These are phyloP conservation scores for Tragelaphus strepsiceros DNA, from an alignment of 2,113 vertebrate genomes.

Conservation along the genomic window DNA sequence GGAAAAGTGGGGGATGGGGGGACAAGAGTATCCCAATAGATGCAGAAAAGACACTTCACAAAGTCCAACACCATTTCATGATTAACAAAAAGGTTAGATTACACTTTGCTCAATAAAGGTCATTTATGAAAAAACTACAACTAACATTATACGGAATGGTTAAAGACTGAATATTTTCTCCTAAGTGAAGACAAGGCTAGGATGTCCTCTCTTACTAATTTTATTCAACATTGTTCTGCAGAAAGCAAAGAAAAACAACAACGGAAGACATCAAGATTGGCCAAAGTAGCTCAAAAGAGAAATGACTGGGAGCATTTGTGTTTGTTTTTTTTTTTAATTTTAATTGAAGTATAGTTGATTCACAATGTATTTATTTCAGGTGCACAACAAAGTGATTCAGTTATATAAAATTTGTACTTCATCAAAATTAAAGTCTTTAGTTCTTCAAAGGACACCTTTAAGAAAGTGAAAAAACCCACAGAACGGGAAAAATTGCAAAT, in stretches of 20 bases:
- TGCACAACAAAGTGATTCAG: not conserved
- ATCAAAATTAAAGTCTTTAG: not conserved
- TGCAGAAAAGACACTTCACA: not conserved
- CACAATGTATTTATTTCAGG: not conserved
- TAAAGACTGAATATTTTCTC: not conserved
- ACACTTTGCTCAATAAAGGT: not conserved
- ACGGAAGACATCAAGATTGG: not conserved
- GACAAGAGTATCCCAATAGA: not conserved
- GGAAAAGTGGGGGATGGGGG: accelerated
- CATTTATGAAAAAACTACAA: not conserved
- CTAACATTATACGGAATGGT: not conserved
- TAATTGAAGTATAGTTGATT: not conserved
- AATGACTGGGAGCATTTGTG: not conserved
- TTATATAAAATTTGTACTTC: not conserved
- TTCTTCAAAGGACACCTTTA: not conserved
- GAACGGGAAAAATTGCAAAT: not conserved
- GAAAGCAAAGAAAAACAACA: not conserved
- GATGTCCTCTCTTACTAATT: not conserved
- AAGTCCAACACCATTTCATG: not conserved
- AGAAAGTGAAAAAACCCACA: not conserved
- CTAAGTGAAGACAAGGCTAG: not conserved
- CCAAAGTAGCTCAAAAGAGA: not conserved
- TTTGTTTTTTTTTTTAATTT: not conserved
- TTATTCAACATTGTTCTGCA: not conserved
- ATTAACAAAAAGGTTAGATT: not conserved